Conservation (phyloP, 1,140 invertebrate genomes). For the Zaprionus vittiger region DNA sequence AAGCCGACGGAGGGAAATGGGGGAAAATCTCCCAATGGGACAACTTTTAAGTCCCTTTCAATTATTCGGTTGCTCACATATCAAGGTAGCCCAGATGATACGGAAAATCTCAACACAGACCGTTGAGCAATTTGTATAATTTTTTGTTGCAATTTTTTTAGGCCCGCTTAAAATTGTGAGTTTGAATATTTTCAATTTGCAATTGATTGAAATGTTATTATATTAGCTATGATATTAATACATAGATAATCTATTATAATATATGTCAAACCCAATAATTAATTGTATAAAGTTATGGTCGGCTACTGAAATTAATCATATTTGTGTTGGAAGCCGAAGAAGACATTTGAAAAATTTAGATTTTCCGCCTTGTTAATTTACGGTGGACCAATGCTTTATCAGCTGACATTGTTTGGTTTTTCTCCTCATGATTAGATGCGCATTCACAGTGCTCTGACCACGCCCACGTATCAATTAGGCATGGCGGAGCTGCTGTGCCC, state of each 20-base stretch:
- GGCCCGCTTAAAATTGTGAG: conserved; percentile 1
- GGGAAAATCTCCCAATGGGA: too few relatives aligned
- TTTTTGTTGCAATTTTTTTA: conserved; percentile 49
- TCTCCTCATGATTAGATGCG: conserved; percentile 25
- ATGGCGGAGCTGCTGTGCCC: conserved; percentile 18
- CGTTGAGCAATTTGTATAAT: conserved; percentile 14
- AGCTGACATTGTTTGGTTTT: background rate
- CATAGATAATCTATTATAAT: too few relatives aligned
- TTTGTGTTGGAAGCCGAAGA: too few relatives aligned
- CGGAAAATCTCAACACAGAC: background rate
- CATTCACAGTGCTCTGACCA: conserved; percentile 32
- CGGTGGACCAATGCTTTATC: background rate
- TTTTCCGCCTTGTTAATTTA: background rate
- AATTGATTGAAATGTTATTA: background rate
- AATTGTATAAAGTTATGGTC: too few relatives aligned
- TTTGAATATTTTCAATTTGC: background rate
- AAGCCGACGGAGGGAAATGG: too few relatives aligned
- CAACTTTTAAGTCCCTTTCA: too few relatives aligned
- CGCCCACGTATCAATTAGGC: conserved; percentile 60
- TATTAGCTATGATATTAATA: background rate
- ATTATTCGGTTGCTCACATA: too few relatives aligned
- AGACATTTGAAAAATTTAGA: too few relatives aligned
- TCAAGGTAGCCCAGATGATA: background rate
- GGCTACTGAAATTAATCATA: too few relatives aligned
- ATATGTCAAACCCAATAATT: too few relatives aligned